phyloP scores from a whole-genome alignment of 2,113 vertebrate genomes.

The Chiloscyllium plagiosum region DNA sequence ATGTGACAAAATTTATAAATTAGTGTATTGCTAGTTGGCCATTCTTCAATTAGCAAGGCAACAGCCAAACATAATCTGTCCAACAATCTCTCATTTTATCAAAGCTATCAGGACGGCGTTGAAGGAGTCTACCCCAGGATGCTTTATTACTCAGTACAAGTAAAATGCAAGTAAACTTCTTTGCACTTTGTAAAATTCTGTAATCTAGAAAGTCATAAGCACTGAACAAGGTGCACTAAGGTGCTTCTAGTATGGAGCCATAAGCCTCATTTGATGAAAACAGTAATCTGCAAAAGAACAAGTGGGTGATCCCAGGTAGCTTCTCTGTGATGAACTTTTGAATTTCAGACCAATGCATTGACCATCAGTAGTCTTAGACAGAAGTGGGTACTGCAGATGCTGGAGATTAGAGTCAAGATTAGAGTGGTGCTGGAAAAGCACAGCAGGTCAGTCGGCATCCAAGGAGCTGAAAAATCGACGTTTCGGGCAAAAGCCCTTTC shows the following conservation, averaged over 20 bases:
- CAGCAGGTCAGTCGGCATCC: no score
- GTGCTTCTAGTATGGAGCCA: neutral
- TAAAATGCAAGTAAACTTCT: neutral
- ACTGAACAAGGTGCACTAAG: neutral
- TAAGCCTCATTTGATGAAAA: neutral
- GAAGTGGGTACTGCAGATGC: no score
- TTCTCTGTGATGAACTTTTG: neutral
- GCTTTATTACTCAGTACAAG: neutral
- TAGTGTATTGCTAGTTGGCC: neutral
- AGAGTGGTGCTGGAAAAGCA: no score
- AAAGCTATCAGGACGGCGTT: neutral
- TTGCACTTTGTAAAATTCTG: neutral
- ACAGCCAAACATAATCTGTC: neutral
- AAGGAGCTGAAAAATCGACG: no score
- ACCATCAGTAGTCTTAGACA: neutral
- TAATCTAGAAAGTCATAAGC: neutral
- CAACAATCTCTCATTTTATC: neutral
- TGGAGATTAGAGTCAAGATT: no score
- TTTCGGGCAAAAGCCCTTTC: no score
- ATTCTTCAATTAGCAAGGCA: neutral
- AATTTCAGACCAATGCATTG: neutral
- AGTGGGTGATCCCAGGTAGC: neutral
- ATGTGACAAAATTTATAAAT: neutral
- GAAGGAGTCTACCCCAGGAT: neutral
- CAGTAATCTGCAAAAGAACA: neutral